Evolutionary conservation across 2,113 vertebrate genomes (phyloP), one percentile per base, ranked within the genome.

Genomic region (Zapornia atra): DNA sequence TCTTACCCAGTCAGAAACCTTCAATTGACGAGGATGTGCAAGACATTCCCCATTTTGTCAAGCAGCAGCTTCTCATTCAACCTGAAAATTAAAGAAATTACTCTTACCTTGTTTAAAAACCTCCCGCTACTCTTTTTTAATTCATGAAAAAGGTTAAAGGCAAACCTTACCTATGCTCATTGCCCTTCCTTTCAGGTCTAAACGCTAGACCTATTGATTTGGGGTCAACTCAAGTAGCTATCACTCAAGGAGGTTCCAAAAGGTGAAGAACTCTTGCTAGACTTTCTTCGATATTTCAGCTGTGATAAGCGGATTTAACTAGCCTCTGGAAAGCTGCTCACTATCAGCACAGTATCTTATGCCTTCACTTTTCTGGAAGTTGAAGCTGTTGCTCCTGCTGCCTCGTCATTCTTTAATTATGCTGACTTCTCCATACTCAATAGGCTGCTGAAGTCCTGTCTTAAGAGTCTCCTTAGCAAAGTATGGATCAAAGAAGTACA

Each of bases 1-100:
- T 98, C 99, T 99, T 99, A 99, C 99, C 99, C 99, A 99, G 98
- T 98, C 98, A 99, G 98, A 98, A 97, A 99, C 98, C 98, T 98
- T 98, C 98, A 98, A 98, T 97, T 98, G 98, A 98, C 98, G 98
- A 98, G 98, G 98, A 98, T 98, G 98, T 98, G 98, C 99, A 98
- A 98, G 98, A 99, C 98, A 99, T 98, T 98, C 98, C 98, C 98
- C 98, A 97, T 98, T 97, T 99, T 98, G 98, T 97, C 98, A 98
- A 97, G 98, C 97, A 98, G 98, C 98, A 98, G 97, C 98, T 98
- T 98, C 98, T 98, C 99, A 98, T 98, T 98, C 98, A 98, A 99
- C 99, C 99, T 99, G 99, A 98, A 99, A 99, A 99, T 99, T 98
- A 99, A 99, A 99, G 98, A 99, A 98, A 99, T 99, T 99, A 99